Evolutionary conservation across 2,888 invertebrate species (phyloP).

Genomic region (Melipona beecheii): DNA sequence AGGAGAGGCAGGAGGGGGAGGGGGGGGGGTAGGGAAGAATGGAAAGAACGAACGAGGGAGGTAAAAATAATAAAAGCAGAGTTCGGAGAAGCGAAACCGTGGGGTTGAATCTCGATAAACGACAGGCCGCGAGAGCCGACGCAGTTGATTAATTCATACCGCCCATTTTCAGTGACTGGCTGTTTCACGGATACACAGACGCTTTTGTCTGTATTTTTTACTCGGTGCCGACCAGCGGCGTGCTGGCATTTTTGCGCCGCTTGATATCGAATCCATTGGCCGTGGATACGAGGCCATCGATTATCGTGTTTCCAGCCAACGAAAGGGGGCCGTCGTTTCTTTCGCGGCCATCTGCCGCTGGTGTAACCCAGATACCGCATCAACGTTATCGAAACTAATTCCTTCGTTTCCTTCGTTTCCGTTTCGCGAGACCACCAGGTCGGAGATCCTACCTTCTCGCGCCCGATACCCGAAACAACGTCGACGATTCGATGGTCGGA

Average conservation of each 20-base stretch:
- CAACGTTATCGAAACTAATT: slow-evolving; percentile 31
- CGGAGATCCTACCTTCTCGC: accelerated
- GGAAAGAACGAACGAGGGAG: too few species aligned
- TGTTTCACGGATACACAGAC: slow-evolving; percentile 44
- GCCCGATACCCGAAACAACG: neutral
- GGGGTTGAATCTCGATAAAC: slow-evolving; percentile 60
- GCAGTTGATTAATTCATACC: slow-evolving; percentile 68
- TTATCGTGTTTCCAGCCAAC: slow-evolving; percentile 51
- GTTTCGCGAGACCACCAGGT: neutral
- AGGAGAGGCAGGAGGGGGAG: too few species aligned
- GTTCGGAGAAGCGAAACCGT: slow-evolving; percentile 10
- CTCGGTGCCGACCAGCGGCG: slow-evolving; percentile 4
- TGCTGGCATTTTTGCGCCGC: slow-evolving; percentile 50
- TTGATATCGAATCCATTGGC: slow-evolving; percentile 54
- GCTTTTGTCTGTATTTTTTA: slow-evolving; percentile 55
- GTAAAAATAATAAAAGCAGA: slow-evolving; percentile 18
- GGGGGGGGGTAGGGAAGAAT: neutral
- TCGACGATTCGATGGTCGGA: neutral
- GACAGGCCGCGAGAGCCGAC: slow-evolving; percentile 43
- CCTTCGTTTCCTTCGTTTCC: neutral
- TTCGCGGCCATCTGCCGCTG: slow-evolving; percentile 19
- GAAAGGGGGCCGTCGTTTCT: slow-evolving; percentile 34
- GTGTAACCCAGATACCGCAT: slow-evolving; percentile 34
- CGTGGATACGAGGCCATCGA: slow-evolving; percentile 53
- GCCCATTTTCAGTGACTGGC: slow-evolving; percentile 55